phyloP scores from a whole-genome alignment of 2,888 invertebrate genomes.

The Halictus quadricinctus region DNA sequence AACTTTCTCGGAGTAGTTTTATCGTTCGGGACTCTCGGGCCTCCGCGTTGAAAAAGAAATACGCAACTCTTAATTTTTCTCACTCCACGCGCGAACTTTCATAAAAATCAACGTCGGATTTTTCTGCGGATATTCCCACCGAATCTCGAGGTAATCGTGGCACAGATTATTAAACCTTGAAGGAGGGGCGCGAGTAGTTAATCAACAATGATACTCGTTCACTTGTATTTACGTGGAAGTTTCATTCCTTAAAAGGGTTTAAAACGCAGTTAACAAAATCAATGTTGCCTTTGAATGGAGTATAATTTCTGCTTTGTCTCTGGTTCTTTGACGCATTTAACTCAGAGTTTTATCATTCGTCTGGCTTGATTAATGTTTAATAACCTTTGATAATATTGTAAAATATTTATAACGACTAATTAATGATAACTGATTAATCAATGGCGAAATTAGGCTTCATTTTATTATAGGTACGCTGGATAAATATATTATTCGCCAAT shows the following conservation, averaged over 20 bases:
- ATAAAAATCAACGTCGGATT: slow-evolving; percentile 13
- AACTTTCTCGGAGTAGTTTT: slow-evolving; percentile 14
- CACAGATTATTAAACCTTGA: neutral
- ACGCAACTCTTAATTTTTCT: slow-evolving; percentile 18
- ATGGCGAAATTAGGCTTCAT: neutral
- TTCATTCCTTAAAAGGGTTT: neutral
- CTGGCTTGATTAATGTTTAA: neutral
- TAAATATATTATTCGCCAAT: neutral
- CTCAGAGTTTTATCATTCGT: no score
- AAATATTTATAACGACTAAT: no score
- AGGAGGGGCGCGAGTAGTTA: neutral
- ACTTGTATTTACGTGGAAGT: neutral
- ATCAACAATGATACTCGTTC: neutral
- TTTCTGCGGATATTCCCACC: neutral
- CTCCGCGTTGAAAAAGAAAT: slow-evolving; percentile 9
- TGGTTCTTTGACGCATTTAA: no score
- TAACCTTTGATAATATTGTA: neutral
- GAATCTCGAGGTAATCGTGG: slow-evolving; percentile 1
- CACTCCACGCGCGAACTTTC: slow-evolving; percentile 2
- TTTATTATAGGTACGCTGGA: neutral
- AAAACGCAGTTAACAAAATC: no score
- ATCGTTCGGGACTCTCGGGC: slow-evolving; percentile 1
- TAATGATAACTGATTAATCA: neutral
- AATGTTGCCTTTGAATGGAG: neutral
- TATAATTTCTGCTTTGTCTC: no score